A percentile compares a stretch with the other conserved stretches of the same genome.
Conservation (phyloP, 2,113 vertebrate genomes). For the Eublepharis macularius region DNA sequence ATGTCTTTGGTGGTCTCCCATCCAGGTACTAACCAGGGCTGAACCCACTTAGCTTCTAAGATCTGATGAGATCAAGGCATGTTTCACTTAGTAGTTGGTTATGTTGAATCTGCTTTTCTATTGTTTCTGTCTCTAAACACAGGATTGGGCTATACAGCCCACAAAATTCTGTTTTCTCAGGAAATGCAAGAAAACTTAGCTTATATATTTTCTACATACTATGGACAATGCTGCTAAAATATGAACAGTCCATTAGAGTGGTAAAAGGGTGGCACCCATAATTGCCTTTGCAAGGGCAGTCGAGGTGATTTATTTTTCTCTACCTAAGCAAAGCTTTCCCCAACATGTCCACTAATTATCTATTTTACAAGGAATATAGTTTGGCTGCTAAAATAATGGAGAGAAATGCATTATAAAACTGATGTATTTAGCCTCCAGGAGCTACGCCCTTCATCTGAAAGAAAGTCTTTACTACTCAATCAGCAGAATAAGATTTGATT, state of each 20-base stretch:
- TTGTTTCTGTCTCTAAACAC: not conserved
- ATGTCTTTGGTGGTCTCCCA: no score
- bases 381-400: slow-evolving; percentile 63
- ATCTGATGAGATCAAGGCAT: no score
- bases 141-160: not conserved
- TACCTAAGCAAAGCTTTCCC: slow-evolving; percentile 57
- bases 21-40: no score
- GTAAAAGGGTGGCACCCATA: not conserved
- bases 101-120: no score
- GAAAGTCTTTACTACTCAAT: slow-evolving; percentile 77
- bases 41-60: no score
- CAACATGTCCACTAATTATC: slow-evolving; percentile 73
- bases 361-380: slow-evolving; percentile 69
- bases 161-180: not conserved
- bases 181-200: not conserved
- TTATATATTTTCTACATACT: not conserved
- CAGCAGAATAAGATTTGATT: slow-evolving; percentile 70
- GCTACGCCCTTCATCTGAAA: slow-evolving; percentile 68
- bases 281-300: not conserved
- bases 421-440: slow-evolving; percentile 74
- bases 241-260: not conserved
- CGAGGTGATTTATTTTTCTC: slow-evolving; percentile 37
- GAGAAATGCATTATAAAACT: slow-evolving; percentile 75
- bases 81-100: no score
- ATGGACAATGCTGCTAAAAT: not conserved